These are phyloP conservation scores for Leuctra nigra DNA, from an alignment of 2,888 invertebrate genomes.

Conservation along the genomic window DNA sequence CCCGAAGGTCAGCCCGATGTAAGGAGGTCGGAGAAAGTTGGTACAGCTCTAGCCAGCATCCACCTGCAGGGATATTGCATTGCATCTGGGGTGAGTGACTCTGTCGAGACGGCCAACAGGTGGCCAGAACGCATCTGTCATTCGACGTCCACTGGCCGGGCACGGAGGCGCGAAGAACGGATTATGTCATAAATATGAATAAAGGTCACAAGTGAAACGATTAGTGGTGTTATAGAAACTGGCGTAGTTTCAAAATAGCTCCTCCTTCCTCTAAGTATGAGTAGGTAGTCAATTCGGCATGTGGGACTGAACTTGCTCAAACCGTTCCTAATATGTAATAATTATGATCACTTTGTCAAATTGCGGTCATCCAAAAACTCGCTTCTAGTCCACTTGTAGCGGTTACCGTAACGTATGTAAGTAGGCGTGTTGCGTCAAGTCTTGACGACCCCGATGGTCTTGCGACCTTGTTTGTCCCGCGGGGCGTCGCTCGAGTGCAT, in stretches of 20 bases:
- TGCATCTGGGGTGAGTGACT: slow-evolving; percentile 14
- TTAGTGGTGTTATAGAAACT: not conserved
- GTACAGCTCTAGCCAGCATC: slow-evolving; percentile 11
- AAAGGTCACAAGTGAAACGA: slow-evolving; percentile 6
- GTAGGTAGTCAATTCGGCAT: no score
- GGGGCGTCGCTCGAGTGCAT: no score
- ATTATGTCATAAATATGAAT: not conserved
- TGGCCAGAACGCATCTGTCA: not conserved
- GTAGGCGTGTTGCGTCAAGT: no score
- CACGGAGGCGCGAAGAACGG: not conserved
- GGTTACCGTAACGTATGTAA: no score
- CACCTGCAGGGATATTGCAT: slow-evolving; percentile 7
- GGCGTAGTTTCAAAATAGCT: slow-evolving; percentile 2
- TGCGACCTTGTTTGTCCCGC: no score
- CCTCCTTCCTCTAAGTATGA: no score
- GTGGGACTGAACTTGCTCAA: no score
- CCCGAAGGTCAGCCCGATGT: slow-evolving; percentile 4
- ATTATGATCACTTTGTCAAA: no score
- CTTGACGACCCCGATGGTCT: no score
- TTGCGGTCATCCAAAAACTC: no score
- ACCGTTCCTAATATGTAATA: no score
- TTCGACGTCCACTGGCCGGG: not conserved
- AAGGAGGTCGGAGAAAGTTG: slow-evolving; percentile 25
- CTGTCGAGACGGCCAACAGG: not conserved
- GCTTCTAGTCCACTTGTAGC: no score